Conservation (phyloP, 2,797 vertebrate genomes). For the Danio albolineatus region DNA sequence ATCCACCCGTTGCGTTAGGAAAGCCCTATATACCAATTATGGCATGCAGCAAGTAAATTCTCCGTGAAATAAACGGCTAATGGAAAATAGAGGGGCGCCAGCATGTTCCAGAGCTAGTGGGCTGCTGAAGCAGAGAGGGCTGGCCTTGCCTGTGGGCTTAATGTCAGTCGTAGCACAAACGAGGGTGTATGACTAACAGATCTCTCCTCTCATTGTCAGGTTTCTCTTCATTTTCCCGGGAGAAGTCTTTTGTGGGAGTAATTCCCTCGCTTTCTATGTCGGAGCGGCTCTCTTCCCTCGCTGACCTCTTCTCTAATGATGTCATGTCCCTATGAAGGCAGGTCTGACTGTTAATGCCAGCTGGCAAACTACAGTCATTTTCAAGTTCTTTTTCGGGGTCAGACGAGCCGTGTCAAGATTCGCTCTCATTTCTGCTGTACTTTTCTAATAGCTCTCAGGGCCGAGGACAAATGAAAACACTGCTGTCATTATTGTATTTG, state of each 20-base stretch:
- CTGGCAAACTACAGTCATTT: conserved; percentile 48
- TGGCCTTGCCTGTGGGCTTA: conserved; percentile 59
- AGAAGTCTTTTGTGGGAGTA: conserved; percentile 44
- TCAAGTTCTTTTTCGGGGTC: conserved; percentile 39
- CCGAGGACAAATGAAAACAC: not conserved
- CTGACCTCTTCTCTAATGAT: conserved; percentile 51
- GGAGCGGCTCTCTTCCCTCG: conserved; percentile 27
- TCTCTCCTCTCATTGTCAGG: conserved; percentile 42
- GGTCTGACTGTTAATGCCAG: conserved; percentile 50
- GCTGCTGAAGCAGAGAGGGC: conserved; percentile 62
- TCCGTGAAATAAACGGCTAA: conserved; percentile 85
- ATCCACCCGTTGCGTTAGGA: conserved; percentile 76
- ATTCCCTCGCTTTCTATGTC: conserved; percentile 41
- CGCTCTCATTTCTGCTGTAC: conserved; percentile 13
- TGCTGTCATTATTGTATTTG: not conserved
- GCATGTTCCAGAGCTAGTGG: conserved; percentile 69
- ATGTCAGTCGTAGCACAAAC: conserved; percentile 54
- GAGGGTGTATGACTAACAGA: conserved; percentile 55
- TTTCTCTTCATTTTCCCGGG: conserved; percentile 41
- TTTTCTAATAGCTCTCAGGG: conserved; percentile 16
- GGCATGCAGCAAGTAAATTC: conserved; percentile 83
- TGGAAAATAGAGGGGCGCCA: conserved; percentile 77
- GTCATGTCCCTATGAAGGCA: conserved; percentile 50
- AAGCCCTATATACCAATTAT: conserved; percentile 82
- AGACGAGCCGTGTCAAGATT: conserved; percentile 18